These are phyloP conservation scores for Netelia virgata DNA, from an alignment of 2,888 invertebrate species.

Conservation along the genomic window DNA sequence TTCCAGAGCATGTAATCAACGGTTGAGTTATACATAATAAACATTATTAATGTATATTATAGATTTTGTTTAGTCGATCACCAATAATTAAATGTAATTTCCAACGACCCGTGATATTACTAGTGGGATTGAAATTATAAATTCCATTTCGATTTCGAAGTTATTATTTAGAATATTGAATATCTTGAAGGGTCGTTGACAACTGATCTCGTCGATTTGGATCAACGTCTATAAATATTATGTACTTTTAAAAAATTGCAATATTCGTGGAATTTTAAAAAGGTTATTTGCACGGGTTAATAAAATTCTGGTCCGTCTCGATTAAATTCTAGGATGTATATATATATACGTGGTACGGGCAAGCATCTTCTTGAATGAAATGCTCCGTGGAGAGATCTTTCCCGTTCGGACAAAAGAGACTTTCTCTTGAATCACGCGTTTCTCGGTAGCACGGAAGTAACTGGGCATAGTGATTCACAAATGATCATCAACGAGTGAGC, in stretches of 20 bases:
- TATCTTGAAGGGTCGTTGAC: no score
- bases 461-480: slow-evolving; percentile 50
- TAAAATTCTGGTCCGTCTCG: neutral
- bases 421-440: slow-evolving; percentile 51
- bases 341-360: neutral
- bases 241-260: neutral
- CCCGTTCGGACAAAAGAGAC: slow-evolving; percentile 58
- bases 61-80: no score
- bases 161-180: no score
- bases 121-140: no score
- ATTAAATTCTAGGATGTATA: slow-evolving; percentile 11
- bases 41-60: no score
- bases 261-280: neutral
- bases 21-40: no score
- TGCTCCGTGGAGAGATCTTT: slow-evolving; percentile 53
- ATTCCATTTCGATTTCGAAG: no score
- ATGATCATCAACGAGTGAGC: slow-evolving; percentile 35
- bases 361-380: slow-evolving; percentile 38
- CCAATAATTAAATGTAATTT: no score
- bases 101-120: no score
- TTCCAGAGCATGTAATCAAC: neutral
- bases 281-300: neutral
- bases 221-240: no score
- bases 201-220: no score
- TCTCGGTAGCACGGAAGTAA: slow-evolving; percentile 50